Base-by-base conservation (phyloP, 1,140 invertebrate species). In the Eriosoma lanigerum region DNA sequence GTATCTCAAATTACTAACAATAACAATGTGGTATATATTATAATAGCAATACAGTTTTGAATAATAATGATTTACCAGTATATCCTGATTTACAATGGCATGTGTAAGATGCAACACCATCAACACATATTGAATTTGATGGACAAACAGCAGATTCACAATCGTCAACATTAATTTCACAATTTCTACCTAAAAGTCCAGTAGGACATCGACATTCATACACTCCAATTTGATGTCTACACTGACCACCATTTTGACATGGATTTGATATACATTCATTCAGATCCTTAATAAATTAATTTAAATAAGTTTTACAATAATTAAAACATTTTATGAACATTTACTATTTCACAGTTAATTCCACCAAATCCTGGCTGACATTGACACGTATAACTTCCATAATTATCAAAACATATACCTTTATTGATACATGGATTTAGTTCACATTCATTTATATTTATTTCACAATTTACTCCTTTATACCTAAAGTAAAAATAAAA, bases 71-170 rank as follows among this genome's bases (percentile, higher is more conserved):
- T 54, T 90, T 89, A 0, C 96, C 96, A 1, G 93, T 94, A 86
- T 92, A 97, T 6, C 95, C 95, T 0, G 93, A 91, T 60, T 92
- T 89, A 85, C 95, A 97, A 84, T 95, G 91, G 85, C 95, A 97
- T 0, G 91, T 92, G 84, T 96, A 96, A 84, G 92, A 92, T 88
- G 75, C 75, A 48, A 78, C 21, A 26, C 66, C 64, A 60, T 96
- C 90, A 73, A 94, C 86, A 85, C 95, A 97, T 46, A 90, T 90
- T 75, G 93, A 94, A 75, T 90, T 91, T 86, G 90, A 90, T 83
- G 93, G 89, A 85, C 94, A 96, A 13, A 85, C 84, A 38, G 88
- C 84, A 82, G 89, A 92, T 38, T 87, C 87, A 83, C 90, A 92
- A 56, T 86, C 86, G 84, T 91, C 95, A 17, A 87, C 89, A 52